Evolutionary conservation across 1,140 invertebrate genomes (phyloP), one percentile per base, ranked within the genome.

Genomic region (Mya arenaria): DNA sequence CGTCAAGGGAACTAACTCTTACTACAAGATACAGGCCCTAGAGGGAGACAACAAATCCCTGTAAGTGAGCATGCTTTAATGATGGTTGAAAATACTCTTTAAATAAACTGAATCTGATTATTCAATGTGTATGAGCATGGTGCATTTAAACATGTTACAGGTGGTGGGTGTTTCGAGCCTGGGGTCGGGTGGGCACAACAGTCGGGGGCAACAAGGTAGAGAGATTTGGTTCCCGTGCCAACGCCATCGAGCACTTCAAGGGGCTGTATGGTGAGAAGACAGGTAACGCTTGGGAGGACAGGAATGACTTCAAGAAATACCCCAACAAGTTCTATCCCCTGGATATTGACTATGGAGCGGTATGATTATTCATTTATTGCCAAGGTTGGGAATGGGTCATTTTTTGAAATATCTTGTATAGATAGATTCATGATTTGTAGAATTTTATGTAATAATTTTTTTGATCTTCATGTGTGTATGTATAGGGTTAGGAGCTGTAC

Each of bases 141-240:
- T n/a, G n/a, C n/a, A n/a, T n/a, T n/a, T n/a, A n/a, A n/a, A n/a
- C n/a, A n/a, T n/a, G n/a, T 74, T 60, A 10, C 56, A 96, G 95
- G 73, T 98, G 95, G 91, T 97, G 95, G 95, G 85, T 98, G 15
- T 98, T 97, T 91, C 94, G 97, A 36, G 94, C 97, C 0, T 99
- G 98, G 98, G 99, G 99, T 25, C 94, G 98, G 84, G 98, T 99
- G 87, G 98, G 98, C 10, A 99, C 98, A 0, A 96, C 95, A 0
- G 97, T 98, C 87, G 98, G 93, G 13, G 95, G 95, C 15, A 95
- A 94, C 34, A 98, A 97, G 91, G 82, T 96, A 0, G 96, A 98
- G 55, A 85, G 92, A 0, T 95, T 68, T 87, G 83, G 84, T 28
- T 88, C 87, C 15, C 81, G 81, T 6, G 48, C 55, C 13, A 82